Conservation (phyloP, 92 coral and sea anemone species). For the Paramuricea clavata region DNA sequence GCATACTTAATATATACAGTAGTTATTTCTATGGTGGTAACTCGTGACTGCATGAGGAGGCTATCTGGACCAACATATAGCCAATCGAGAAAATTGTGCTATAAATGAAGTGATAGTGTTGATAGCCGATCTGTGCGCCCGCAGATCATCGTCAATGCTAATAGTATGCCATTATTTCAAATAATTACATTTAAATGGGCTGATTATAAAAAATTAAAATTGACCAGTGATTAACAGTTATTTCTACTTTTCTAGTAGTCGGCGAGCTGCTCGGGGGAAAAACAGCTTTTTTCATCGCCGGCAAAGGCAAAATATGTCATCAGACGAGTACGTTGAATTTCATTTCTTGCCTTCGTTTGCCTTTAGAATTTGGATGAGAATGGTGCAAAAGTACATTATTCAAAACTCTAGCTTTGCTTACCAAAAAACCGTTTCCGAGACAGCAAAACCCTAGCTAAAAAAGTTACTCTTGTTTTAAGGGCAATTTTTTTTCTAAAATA, state of each 20-base stretch:
- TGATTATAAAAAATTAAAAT: not conserved
- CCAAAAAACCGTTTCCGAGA: no score
- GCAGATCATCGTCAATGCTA: no score
- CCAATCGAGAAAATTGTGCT: not conserved
- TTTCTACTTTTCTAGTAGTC: conserved; percentile 71
- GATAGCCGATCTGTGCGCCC: no score
- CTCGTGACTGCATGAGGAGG: no score
- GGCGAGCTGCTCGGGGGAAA: conserved; percentile 98
- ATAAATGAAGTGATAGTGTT: not conserved
- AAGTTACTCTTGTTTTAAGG: no score
- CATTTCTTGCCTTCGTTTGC: not conserved
- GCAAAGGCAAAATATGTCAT: conserved; percentile 91
- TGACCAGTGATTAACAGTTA: conserved; percentile 20
- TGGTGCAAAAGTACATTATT: not conserved
- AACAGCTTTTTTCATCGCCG: conserved; percentile 99
- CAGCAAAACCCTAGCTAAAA: no score
- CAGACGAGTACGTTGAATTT: conserved; percentile 81
- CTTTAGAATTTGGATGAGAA: not conserved
- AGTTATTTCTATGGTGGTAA: not conserved
- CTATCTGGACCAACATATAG: not conserved
- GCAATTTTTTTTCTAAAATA: no score
- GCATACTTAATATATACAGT: not conserved
- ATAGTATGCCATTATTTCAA: not conserved
- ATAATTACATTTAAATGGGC: no score
- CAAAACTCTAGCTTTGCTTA: not conserved